These are phyloP conservation scores for Dicrostonyx torquatus DNA, from an alignment of 2,797 vertebrate genomes.

Conservation along the genomic window DNA sequence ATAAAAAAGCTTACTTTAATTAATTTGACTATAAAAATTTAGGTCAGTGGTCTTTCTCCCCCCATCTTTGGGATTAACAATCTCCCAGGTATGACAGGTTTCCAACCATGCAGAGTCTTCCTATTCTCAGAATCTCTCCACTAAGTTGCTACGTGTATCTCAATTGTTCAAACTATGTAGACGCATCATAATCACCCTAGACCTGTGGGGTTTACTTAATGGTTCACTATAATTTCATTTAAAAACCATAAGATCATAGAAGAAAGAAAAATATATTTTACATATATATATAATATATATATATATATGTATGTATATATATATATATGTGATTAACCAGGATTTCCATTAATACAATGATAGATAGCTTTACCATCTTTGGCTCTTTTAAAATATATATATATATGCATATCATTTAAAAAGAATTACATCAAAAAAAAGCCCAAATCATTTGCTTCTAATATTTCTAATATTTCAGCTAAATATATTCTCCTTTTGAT, in stretches of 20 bases:
- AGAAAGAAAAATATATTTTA: neutral
- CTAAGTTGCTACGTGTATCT: neutral
- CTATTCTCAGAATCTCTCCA: neutral
- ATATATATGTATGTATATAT: no score
- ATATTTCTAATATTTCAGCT: neutral
- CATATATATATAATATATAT: no score
- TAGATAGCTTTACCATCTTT: slow-evolving; percentile 17
- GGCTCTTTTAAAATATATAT: neutral
- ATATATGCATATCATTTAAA: neutral
- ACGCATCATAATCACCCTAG: neutral
- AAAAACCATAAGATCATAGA: neutral
- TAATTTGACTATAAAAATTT: neutral
- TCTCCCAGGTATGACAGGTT: neutral
- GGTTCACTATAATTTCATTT: neutral
- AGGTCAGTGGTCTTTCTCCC: neutral
- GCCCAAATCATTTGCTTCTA: slow-evolving; percentile 29
- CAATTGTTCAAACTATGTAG: neutral
- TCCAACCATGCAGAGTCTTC: neutral
- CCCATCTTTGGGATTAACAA: neutral
- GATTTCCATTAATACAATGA: neutral
- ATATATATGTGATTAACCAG: no score
- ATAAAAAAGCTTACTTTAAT: neutral
- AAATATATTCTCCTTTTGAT: slow-evolving; percentile 17
- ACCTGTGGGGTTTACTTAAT: neutral
- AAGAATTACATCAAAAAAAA: neutral